phyloP scores from a whole-genome alignment of 2,797 vertebrate genomes.

The Orientallactaga sibirica region DNA sequence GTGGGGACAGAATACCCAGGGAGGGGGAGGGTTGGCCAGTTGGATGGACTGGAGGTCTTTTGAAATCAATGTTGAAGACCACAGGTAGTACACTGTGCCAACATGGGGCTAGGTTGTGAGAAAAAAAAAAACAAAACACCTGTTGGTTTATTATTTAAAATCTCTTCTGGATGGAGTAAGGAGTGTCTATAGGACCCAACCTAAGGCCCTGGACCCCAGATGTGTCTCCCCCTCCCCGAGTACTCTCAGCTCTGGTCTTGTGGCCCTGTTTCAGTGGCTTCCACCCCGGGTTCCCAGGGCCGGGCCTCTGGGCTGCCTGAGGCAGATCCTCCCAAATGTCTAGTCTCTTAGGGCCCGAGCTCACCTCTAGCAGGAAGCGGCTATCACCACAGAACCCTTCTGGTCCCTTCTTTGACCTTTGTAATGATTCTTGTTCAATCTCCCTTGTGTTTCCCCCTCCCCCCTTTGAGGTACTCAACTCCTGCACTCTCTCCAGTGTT shows the following conservation, averaged over 20 bases:
- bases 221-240: not conserved
- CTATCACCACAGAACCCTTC: constrained; percentile 55
- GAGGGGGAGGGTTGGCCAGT: not conserved
- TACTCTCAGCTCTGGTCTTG: not conserved
- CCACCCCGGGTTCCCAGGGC: not conserved
- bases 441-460: constrained; percentile 85
- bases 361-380: fast-evolving
- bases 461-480: constrained; percentile 83
- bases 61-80: not conserved
- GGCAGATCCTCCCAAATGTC: not conserved
- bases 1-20: not conserved
- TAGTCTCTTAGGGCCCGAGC: not conserved
- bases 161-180: constrained; percentile 28
- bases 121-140: not conserved
- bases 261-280: not conserved
- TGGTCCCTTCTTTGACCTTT: constrained; percentile 87
- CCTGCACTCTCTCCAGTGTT: constrained; percentile 88
- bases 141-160: not conserved
- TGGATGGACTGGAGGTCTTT: not conserved
- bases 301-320: not conserved
- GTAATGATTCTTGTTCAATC: constrained; percentile 88
- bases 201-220: not conserved
- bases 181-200: not conserved
- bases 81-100: not conserved
- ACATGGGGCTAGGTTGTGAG: not conserved